Percentiles rank a stretch among this genome's conserved stretches.
phyloP scores from a whole-genome alignment of 2,888 invertebrate genomes.

The Gortyna flavago region DNA sequence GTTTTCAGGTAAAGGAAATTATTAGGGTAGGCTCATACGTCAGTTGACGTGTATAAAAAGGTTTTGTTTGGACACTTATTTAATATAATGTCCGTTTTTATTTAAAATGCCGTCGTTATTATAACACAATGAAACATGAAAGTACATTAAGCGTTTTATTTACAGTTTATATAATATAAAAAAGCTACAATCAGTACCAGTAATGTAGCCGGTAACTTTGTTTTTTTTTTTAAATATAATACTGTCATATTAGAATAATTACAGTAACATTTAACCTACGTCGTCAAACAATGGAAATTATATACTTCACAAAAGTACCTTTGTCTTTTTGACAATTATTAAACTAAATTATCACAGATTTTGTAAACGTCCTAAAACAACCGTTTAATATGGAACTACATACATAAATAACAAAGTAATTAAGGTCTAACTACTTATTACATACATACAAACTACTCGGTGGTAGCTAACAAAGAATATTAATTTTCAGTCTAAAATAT shows the following conservation, averaged over 20 bases:
- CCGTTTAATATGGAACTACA: slow-evolving; percentile 19
- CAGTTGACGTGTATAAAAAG: slow-evolving; percentile 25
- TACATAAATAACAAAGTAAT: slow-evolving; percentile 12
- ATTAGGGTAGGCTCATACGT: slow-evolving; percentile 17
- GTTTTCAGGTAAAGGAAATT: slow-evolving; percentile 35
- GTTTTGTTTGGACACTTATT: slow-evolving; percentile 25
- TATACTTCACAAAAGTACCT: slow-evolving; percentile 40
- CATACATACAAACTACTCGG: slow-evolving; percentile 16
- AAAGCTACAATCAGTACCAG: slow-evolving; percentile 57
- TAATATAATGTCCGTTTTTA: slow-evolving; percentile 33
- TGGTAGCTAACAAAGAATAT: slow-evolving; percentile 4
- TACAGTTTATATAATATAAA: slow-evolving; percentile 64
- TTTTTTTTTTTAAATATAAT: slow-evolving; percentile 20
- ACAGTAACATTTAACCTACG: slow-evolving; percentile 30
- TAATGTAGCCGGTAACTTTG: slow-evolving; percentile 41
- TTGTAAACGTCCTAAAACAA: slow-evolving; percentile 59
- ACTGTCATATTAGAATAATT: slow-evolving; percentile 37
- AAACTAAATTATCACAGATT: slow-evolving; percentile 69
- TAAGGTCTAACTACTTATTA: not conserved
- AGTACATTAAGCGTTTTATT: slow-evolving; percentile 65
- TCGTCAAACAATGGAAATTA: slow-evolving; percentile 52
- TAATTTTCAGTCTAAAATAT: slow-evolving; percentile 33
- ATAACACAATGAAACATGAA: slow-evolving; percentile 40
- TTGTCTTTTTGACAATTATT: slow-evolving; percentile 51
- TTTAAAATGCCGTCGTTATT: slow-evolving; percentile 23